Base-by-base conservation (phyloP, 1,140 invertebrate species). In the Neodiprion fabricii region DNA sequence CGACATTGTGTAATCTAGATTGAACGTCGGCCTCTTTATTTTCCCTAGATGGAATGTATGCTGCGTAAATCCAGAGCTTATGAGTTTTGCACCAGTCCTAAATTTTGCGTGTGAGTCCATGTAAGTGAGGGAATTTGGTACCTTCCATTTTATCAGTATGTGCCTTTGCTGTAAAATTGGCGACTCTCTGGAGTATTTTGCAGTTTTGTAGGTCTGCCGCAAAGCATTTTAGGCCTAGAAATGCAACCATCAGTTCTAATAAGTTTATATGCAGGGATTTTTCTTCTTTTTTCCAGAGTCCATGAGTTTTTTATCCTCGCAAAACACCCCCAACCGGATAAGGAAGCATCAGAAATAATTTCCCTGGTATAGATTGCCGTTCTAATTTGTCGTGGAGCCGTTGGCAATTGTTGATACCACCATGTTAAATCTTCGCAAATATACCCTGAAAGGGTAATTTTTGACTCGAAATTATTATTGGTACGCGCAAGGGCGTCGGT, bases 121-220 rank as follows among this genome's bases (percentile, higher is more conserved):
- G 81, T 53, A 87, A 71, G 49, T 84, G 76, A 0, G 80, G 80
- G 47, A 76, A 82, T 75, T 81, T 78, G 71, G 84, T 69, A 23
- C 84, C 81, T 12, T 82, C 79, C 78, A 81, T 82, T 21, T 77
- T 68, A 72, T 86, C 85, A n/a, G 85, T 78, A 50, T 86, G 83
- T 12, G 82, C 78, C 14, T 86, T 81, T 0, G 85, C 85, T 5
- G 83, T 86, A 0, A 79, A 86, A 70, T 88, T 87, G 49, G 87
- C 86, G 0, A 79, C 47, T 50, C 76, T 40, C 12, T 75, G 67
- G 4, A 79, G 53, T 48, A 81, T 76, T 28, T 75, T n/a, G 40
- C 74, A 71, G 14, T 70, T 21, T 14, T 17, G 1, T 8, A 61
- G 48, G 17, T 75, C n/a, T 8, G 17, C 28, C 17, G 74, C 74